Evolutionary conservation across 2,113 vertebrate species (phyloP), one percentile per base, ranked within the genome.

Genomic region (Pangasianodon hypophthalmus): DNA sequence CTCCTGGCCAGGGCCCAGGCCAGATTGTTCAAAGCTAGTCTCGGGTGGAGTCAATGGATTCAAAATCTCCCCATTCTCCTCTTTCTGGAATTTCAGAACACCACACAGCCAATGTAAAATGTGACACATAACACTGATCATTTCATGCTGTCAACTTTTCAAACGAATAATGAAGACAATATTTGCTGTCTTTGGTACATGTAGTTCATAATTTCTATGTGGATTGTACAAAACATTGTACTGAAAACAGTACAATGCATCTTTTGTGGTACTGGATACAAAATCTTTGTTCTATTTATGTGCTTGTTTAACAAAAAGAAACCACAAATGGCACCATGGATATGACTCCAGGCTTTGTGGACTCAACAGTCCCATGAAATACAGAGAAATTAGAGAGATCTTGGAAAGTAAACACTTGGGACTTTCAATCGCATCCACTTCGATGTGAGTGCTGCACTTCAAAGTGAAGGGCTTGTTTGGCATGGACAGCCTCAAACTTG

Each of bases 1-100:
- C 80, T 98, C 97, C 37, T 99, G 97, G 56, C 98, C 98, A 3
- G 98, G 98, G 58, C 97, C 97, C 90, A 99, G 95, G 13, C 98
- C 98, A 0, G 97, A 98, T 94, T 99, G 98, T 92, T 96, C 95
- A 84, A 98, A 99, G 10, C 96, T 97, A 88, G 97, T 98, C 93
- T 98, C 97, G 0, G 98, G 97, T 9, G 96, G 96, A 81, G 96
- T 95, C 75, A 99, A 94, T 41, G 97, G 96, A 92, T 97, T 98
- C 88, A 96, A 96, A 93, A 99, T 99, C 92, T 95, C 98, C 50
- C 97, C 98, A 2, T 97, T 97, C 67, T 98, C 97, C 89, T 99
- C 98, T 96, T 99, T 99, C 98, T 99, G 96, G 41, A 96, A 96
- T 77, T 67, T 93, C 84, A 90, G 37, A 92, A 92, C 90, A 44